phyloP scores from a whole-genome alignment of 2,113 vertebrate species.

The Pelobates fuscus region DNA sequence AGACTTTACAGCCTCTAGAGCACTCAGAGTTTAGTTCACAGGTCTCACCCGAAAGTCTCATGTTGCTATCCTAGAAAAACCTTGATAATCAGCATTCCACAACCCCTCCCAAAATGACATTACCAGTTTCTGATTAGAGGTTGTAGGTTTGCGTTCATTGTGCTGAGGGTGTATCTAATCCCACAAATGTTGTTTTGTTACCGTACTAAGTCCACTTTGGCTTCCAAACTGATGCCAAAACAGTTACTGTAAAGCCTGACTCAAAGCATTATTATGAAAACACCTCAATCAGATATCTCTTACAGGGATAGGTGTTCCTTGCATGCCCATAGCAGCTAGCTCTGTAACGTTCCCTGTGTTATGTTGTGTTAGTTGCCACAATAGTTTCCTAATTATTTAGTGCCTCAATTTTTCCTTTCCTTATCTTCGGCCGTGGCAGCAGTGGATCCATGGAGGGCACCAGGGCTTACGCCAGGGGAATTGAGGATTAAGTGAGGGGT shows the following conservation, averaged over 20 bases:
- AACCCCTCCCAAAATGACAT: background rate
- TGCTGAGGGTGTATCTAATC: background rate
- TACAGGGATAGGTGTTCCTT: too few species aligned
- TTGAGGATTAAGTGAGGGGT: too few species aligned
- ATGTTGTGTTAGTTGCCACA: too few species aligned
- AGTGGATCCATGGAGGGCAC: too few species aligned
- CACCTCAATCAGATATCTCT: background rate
- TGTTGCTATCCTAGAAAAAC: background rate
- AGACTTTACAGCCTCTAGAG: too few species aligned
- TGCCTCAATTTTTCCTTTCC: too few species aligned
- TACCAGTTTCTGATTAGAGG: background rate
- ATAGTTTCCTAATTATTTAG: too few species aligned
- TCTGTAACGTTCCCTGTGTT: too few species aligned
- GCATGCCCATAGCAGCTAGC: too few species aligned
- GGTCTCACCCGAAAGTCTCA: background rate
- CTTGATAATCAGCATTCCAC: conserved; percentile 11
- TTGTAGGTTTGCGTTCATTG: background rate
- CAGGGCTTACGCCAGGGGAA: too few species aligned
- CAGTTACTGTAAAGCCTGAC: background rate
- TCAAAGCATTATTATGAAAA: background rate
- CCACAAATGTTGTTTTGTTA: background rate
- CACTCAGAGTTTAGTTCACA: too few species aligned
- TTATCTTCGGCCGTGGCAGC: too few species aligned
- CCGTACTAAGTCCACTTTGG: background rate
- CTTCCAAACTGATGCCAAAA: background rate